These are phyloP conservation scores for Drosophila yooni DNA, from an alignment of 2,888 invertebrate genomes.

Conservation along the genomic window DNA sequence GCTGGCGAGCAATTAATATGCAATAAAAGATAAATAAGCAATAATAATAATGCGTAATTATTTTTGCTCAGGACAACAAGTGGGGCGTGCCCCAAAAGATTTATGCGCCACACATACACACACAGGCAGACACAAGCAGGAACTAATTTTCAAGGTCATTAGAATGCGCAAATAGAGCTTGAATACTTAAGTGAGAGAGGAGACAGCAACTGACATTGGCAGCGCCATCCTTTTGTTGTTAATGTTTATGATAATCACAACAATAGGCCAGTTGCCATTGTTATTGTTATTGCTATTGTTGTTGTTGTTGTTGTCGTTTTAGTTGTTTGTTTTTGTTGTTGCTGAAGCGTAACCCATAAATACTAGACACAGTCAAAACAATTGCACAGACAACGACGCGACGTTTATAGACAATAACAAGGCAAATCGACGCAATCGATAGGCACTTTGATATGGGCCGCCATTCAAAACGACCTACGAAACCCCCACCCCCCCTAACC, in stretches of 20 bases:
- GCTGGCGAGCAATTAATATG: conserved; percentile 66
- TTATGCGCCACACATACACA: conserved; percentile 41
- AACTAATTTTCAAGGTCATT: conserved; percentile 84
- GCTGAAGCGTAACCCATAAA: conserved; percentile 79
- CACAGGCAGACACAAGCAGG: conserved; percentile 56
- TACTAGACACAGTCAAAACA: conserved; percentile 78
- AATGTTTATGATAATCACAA: conserved; percentile 79
- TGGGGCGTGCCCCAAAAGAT: conserved; percentile 48
- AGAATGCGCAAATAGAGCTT: conserved; percentile 67
- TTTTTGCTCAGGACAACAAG: conserved; percentile 31
- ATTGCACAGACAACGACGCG: conserved; percentile 67
- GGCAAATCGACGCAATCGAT: conserved; percentile 66
- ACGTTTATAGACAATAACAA: conserved; percentile 71
- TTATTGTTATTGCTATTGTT: conserved; percentile 43
- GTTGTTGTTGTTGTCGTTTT: conserved; percentile 32
- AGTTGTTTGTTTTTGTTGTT: conserved; percentile 33
- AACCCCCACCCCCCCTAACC: not conserved
- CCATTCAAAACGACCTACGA: conserved; percentile 34
- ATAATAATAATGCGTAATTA: conserved; percentile 66
- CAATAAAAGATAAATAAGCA: conserved; percentile 75
- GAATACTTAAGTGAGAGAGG: conserved; percentile 25
- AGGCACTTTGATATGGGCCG: conserved; percentile 64
- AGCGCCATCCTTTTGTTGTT: conserved; percentile 74
- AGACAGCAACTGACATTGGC: conserved; percentile 55
- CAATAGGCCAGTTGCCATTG: conserved; percentile 66